phyloP scores from a whole-genome alignment of 1,140 invertebrate genomes.

The Euura lappo region DNA sequence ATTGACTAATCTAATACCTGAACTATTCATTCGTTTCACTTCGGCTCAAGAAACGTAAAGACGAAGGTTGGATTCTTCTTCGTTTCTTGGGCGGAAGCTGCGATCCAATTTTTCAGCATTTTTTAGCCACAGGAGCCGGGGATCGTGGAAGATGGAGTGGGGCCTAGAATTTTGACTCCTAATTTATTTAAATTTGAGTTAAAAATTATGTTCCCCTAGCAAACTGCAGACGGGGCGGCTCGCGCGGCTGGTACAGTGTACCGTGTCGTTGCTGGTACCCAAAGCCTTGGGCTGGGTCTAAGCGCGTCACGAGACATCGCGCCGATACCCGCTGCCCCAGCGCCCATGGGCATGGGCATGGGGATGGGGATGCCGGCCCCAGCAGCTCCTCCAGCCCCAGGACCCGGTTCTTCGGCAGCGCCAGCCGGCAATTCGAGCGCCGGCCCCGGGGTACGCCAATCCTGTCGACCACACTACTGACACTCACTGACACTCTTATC shows the following conservation, averaged over 20 bases:
- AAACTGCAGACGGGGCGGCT: slow-evolving; percentile 77
- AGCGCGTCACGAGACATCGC: slow-evolving; percentile 68
- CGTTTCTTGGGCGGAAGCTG: too few relatives aligned
- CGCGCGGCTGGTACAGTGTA: slow-evolving; percentile 77
- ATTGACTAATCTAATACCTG: too few relatives aligned
- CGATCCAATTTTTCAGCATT: too few relatives aligned
- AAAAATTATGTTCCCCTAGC: slow-evolving; percentile 57
- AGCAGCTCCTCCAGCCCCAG: slow-evolving; percentile 41
- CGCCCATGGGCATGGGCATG: background rate
- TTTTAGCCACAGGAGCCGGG: too few relatives aligned
- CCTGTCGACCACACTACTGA: slow-evolving; percentile 50
- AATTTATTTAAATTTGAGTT: background rate
- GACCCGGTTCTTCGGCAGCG: slow-evolving; percentile 53
- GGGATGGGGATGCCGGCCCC: slow-evolving; percentile 21
- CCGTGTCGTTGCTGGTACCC: slow-evolving; percentile 77
- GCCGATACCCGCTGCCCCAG: slow-evolving; percentile 60
- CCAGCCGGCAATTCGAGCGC: slow-evolving; percentile 27
- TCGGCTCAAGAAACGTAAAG: too few relatives aligned
- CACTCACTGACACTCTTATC: slow-evolving; percentile 22
- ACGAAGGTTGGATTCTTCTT: too few relatives aligned
- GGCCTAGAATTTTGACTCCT: too few relatives aligned
- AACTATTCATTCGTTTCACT: too few relatives aligned
- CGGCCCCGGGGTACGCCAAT: slow-evolving; percentile 50
- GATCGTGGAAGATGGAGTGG: too few relatives aligned
- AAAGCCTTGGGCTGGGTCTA: slow-evolving; percentile 74